These are phyloP conservation scores for Smutsia gigantea DNA, from an alignment of 2,797 vertebrate species.

Conservation along the genomic window DNA sequence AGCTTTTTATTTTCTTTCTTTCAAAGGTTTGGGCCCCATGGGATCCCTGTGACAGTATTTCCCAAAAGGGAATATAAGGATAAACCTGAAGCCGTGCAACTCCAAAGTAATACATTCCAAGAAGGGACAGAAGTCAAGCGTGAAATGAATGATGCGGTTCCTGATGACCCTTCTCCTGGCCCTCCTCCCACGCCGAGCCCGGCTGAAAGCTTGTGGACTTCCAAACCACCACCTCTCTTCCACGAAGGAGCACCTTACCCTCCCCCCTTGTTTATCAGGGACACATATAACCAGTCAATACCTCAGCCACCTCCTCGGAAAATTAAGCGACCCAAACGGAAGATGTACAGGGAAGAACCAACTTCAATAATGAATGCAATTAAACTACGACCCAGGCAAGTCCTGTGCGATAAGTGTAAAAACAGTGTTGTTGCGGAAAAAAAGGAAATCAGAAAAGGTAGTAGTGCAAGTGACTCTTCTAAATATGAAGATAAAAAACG, in stretches of 20 bases:
- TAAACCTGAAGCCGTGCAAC: slow-evolving; percentile 92
- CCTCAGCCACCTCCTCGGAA: slow-evolving; percentile 98
- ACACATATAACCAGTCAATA: slow-evolving; percentile 99
- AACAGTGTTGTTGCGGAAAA: slow-evolving; percentile 92
- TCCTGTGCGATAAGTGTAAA: slow-evolving; percentile 98
- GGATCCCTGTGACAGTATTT: slow-evolving; percentile 94
- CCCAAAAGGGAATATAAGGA: slow-evolving; percentile 94
- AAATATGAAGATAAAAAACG: slow-evolving; percentile 93
- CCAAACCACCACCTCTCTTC: slow-evolving; percentile 96
- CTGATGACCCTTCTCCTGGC: slow-evolving; percentile 81
- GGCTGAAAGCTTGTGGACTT: slow-evolving; percentile 90
- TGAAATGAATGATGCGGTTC: slow-evolving; percentile 85
- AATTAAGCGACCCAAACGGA: slow-evolving; percentile 96
- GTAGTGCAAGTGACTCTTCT: slow-evolving; percentile 89
- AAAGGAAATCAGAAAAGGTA: slow-evolving; percentile 92
- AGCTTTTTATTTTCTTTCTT: slow-evolving; percentile 57
- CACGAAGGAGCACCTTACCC: slow-evolving; percentile 98
- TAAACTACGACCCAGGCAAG: slow-evolving; percentile 96
- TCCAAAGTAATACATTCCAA: slow-evolving; percentile 91
- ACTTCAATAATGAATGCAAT: slow-evolving; percentile 99
- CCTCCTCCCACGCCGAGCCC: slow-evolving; percentile 84
- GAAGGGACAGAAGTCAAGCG: slow-evolving; percentile 86
- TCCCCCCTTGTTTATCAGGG: slow-evolving; percentile 99
- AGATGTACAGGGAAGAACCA: slow-evolving; percentile 97
- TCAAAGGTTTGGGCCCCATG: slow-evolving; percentile 93